Evolutionary conservation across 2,113 vertebrate genomes (phyloP).

Genomic region (Puntigrus tetrazona): DNA sequence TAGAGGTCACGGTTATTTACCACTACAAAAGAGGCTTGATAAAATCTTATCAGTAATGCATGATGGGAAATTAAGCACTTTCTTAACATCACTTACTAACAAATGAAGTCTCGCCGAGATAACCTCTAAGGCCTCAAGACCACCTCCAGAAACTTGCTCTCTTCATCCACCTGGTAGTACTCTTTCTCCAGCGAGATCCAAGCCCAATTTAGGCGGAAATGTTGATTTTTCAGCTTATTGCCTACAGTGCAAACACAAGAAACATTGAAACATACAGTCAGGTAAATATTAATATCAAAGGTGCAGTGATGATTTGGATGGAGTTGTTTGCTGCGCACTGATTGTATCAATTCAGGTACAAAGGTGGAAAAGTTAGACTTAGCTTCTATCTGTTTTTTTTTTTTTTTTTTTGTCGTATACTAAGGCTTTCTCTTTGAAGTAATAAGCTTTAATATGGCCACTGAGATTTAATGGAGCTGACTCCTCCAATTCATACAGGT

Average conservation of each 20-base stretch:
- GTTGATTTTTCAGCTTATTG: constrained; percentile 88
- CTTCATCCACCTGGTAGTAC: constrained; percentile 87
- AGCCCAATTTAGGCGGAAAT: constrained; percentile 91
- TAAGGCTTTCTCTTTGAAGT: constrained; percentile 26
- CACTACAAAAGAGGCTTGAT: not conserved
- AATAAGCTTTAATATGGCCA: constrained; percentile 9
- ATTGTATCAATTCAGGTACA: not conserved
- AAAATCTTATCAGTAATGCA: not conserved
- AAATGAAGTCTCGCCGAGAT: constrained; percentile 93
- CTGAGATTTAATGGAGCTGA: constrained; percentile 10
- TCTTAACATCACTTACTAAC: constrained; percentile 82
- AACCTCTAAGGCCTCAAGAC: constrained; percentile 89
- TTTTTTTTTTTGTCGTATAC: not conserved
- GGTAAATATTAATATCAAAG: not conserved
- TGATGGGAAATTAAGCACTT: not conserved
- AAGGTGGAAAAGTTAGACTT: not conserved
- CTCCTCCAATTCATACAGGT: not conserved
- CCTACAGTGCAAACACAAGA: constrained; percentile 73
- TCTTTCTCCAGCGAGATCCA: constrained; percentile 95
- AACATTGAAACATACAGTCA: not conserved
- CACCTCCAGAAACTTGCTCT: constrained; percentile 87
- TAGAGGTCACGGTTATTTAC: not conserved
- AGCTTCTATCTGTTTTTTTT: no score
- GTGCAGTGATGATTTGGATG: not conserved
- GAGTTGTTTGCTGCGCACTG: not conserved